Percentiles rank a stretch among this genome's conserved stretches.
These are phyloP conservation scores for Myotis vivesi DNA, from an alignment of 2,797 vertebrate genomes.

Conservation along the genomic window DNA sequence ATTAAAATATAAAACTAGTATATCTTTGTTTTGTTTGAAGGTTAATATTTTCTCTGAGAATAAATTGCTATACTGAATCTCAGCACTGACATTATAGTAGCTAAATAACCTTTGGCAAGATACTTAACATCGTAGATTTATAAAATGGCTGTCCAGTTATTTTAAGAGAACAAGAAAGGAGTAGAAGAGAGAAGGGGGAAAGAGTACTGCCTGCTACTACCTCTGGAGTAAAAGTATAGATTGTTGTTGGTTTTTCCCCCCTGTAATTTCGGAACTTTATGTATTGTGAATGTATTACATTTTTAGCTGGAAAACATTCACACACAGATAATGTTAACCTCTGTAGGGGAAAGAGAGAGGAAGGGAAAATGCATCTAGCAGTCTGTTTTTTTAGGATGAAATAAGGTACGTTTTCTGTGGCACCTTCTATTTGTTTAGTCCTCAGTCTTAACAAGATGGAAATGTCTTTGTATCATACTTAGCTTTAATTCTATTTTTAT, in stretches of 20 bases:
- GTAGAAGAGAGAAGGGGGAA: not conserved
- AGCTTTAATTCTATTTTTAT: not conserved
- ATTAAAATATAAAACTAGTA: not conserved
- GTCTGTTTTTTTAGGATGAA: not conserved
- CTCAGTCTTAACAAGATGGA: not conserved
- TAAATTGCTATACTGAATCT: not conserved
- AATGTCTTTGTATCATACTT: not conserved
- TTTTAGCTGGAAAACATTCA: not conserved
- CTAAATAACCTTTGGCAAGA: not conserved
- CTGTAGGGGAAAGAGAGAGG: not conserved
- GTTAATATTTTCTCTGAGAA: constrained; percentile 6
- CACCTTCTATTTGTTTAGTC: not conserved
- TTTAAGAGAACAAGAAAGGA: not conserved
- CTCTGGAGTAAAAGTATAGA: not conserved
- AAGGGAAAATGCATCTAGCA: not conserved
- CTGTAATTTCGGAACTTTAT: not conserved
- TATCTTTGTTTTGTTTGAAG: not conserved
- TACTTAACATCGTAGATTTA: not conserved
- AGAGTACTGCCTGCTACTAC: not conserved
- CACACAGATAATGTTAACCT: not conserved
- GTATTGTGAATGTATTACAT: not conserved
- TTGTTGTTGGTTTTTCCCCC: not conserved
- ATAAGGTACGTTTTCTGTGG: constrained; percentile 25
- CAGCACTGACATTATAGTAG: not conserved
- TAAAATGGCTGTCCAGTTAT: not conserved